phyloP scores from a whole-genome alignment of 2,113 vertebrate genomes.

The Ceyx margarethae region DNA sequence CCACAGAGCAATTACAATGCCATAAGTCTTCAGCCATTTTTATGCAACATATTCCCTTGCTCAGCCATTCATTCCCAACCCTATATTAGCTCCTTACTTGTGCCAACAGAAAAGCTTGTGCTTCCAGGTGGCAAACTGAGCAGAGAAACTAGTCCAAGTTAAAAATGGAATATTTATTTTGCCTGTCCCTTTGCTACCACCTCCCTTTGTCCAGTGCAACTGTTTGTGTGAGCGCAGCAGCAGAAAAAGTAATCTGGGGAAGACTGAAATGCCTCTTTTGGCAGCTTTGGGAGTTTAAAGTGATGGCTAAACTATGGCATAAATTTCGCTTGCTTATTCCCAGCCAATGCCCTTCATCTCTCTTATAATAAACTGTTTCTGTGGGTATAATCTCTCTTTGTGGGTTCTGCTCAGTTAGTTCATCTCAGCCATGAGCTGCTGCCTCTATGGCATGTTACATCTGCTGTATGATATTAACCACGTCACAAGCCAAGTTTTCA shows the following conservation, averaged over 20 bases:
- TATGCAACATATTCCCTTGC: neutral
- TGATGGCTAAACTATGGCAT: slow-evolving; percentile 13
- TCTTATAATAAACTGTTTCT: slow-evolving; percentile 36
- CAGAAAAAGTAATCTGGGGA: neutral
- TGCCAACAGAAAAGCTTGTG: slow-evolving; percentile 5
- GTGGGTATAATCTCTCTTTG: slow-evolving; percentile 20
- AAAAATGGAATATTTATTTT: slow-evolving; percentile 44
- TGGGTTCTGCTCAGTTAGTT: slow-evolving; percentile 24
- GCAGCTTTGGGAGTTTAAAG: slow-evolving; percentile 24
- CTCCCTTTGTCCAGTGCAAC: slow-evolving; percentile 9
- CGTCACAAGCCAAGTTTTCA: slow-evolving; percentile 4
- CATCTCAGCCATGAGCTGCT: slow-evolving; percentile 24
- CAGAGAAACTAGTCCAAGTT: neutral
- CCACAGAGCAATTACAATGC: neutral
- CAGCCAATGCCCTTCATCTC: slow-evolving; percentile 24
- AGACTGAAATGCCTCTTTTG: slow-evolving; percentile 19
- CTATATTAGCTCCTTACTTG: neutral
- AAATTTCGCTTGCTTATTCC: slow-evolving; percentile 29
- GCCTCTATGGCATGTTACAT: slow-evolving; percentile 41
- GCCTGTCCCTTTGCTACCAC: neutral
- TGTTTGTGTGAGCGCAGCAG: neutral
- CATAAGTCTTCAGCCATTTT: slow-evolving; percentile 5
- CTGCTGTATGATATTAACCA: slow-evolving; percentile 28
- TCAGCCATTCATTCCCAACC: neutral
- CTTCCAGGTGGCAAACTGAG: slow-evolving; percentile 13